phyloP scores from a whole-genome alignment of 2,113 vertebrate genomes.

The Heterotilapia buettikoferi region DNA sequence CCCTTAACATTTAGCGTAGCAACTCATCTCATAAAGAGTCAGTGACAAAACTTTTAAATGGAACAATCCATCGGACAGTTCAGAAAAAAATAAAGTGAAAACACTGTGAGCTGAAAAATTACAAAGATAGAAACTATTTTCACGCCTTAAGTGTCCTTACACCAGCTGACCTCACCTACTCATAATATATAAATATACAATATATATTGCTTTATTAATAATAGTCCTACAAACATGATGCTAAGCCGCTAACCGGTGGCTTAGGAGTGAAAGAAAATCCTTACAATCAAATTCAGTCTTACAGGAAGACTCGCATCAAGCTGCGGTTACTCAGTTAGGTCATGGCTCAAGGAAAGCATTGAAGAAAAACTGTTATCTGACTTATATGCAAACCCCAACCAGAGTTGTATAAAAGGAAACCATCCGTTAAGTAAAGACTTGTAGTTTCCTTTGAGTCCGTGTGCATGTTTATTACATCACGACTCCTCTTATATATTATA shows the following conservation, averaged over 20 bases:
- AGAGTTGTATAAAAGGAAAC: not conserved
- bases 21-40: not conserved
- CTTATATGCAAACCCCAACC: not conserved
- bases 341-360: not conserved
- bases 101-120: slow-evolving; percentile 9
- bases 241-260: not conserved
- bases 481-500: not conserved
- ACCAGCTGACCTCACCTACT: slow-evolving; percentile 1
- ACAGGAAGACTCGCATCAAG: not conserved
- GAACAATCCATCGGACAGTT: not conserved
- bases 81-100: slow-evolving; percentile 16
- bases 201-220: slow-evolving; percentile 50
- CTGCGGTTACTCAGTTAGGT: not conserved
- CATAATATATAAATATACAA: slow-evolving; percentile 32
- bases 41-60: not conserved
- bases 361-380: not conserved
- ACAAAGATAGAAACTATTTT: slow-evolving; percentile 34
- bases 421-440: not conserved
- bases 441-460: not conserved
- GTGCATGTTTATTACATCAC: not conserved
- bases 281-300: not conserved
- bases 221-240: slow-evolving; percentile 21
- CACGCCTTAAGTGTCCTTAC: slow-evolving; percentile 4
- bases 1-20: not conserved
- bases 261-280: not conserved